Evolutionary conservation across 2,888 invertebrate species (phyloP), one percentile per base, ranked within the genome.

Genomic region (Pelosia muscerda): DNA sequence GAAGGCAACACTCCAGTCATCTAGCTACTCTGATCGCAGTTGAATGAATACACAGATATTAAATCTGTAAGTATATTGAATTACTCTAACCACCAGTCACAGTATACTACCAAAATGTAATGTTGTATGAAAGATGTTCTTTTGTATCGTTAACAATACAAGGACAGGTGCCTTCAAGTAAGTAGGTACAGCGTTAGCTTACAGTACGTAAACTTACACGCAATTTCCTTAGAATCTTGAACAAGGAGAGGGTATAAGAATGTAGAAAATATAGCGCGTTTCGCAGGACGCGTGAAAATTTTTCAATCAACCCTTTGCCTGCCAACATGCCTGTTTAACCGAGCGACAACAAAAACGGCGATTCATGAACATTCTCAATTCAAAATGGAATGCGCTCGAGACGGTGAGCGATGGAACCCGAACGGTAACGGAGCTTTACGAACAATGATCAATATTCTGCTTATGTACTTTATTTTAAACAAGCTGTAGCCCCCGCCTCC

Each of bases 281-380:
- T 74, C 68, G 68, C 31, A 70, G 71, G 59, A 82, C 83, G 79
- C 78, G 71, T 57, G 81, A 72, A 81, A 75, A 82, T 82, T 82
- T 82, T 81, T 77, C 81, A 82, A 82, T 82, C 79, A 81, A 80
- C 78, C 77, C 77, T 78, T 75, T 68, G 54, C 62, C 69, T 70
- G 73, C 55, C 62, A 70, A 74, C 81, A 75, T 77, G 75, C 77
- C 79, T 75, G 78, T 74, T 70, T 68, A 81, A 73, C 80, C 75
- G 77, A 76, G 80, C 81, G 80, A 69, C 73, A 75, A 77, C 77
- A 74, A 80, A 82, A 84, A 81, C 70, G 73, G 77, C 83, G 72
- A 82, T 74, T 84, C 84, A 84, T 75, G 78, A 71, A 75, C 74
- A 67, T 77, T 78, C 81, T 78, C 79, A 81, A 83, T 83, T 80